These are phyloP conservation scores for Drosophila burlai DNA, from an alignment of 1,140 invertebrate species.

Conservation along the genomic window DNA sequence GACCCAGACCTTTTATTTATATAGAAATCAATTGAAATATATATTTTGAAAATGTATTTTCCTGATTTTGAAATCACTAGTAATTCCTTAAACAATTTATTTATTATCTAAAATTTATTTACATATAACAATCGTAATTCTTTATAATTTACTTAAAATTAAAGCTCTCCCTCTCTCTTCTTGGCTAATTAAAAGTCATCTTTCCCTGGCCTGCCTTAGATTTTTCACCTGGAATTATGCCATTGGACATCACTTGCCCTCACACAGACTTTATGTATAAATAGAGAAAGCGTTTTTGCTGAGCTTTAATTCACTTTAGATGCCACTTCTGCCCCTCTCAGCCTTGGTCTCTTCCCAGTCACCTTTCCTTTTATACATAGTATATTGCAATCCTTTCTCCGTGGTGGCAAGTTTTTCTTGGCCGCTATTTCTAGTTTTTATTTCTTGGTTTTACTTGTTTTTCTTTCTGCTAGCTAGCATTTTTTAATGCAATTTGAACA, in stretches of 20 bases:
- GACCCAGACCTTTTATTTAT: not conserved
- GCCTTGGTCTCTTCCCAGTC: not conserved
- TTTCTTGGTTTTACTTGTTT: slow-evolving; percentile 7
- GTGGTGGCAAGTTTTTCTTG: slow-evolving; percentile 20
- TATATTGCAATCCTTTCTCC: slow-evolving; percentile 10
- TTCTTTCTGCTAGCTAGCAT: slow-evolving; percentile 3
- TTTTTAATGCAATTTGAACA: slow-evolving; percentile 76
- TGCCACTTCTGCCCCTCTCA: slow-evolving; percentile 12
- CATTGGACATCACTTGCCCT: slow-evolving; percentile 7
- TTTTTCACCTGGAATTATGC: not conserved
- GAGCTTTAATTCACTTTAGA: slow-evolving; percentile 70
- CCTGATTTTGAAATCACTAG: not conserved
- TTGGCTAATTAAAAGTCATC: slow-evolving; percentile 11
- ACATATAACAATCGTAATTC: not conserved
- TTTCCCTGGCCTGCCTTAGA: not conserved
- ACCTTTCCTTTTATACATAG: not conserved
- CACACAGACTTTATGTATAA: slow-evolving; percentile 3
- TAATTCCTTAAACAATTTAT: not conserved
- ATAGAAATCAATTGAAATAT: not conserved
- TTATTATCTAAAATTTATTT: not conserved
- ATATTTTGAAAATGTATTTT: not conserved
- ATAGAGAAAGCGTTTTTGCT: slow-evolving; percentile 34
- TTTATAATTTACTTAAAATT: not conserved
- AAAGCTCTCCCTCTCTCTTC: not conserved
- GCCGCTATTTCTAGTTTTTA: slow-evolving; percentile 40